These are phyloP conservation scores for Microcebus griseorufus DNA, from an alignment of 2,113 vertebrate species.

Conservation along the genomic window DNA sequence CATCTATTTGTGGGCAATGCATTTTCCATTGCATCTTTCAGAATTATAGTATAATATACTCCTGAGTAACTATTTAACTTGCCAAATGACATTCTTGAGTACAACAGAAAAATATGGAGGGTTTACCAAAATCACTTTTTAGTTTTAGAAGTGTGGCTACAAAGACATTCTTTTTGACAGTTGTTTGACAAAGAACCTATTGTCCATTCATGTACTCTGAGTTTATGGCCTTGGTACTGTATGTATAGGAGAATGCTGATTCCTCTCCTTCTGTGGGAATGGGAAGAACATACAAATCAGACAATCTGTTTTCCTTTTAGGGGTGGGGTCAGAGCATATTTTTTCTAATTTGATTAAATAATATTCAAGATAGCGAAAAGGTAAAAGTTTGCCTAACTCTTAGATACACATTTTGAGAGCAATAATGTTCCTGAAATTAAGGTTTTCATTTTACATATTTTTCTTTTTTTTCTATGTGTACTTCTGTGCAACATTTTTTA, in stretches of 20 bases:
- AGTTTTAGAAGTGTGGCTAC: neutral
- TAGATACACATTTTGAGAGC: neutral
- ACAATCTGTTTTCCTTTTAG: neutral
- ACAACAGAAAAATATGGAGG: neutral
- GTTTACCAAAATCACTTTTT: neutral
- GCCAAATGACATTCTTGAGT: neutral
- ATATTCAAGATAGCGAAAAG: neutral
- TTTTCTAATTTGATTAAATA: neutral
- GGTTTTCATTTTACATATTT: neutral
- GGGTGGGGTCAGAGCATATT: neutral
- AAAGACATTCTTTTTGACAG: neutral
- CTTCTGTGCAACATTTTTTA: conserved; percentile 44
- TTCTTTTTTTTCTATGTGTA: neutral
- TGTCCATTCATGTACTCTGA: neutral
- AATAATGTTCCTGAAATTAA: neutral
- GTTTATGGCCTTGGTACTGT: neutral
- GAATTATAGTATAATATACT: neutral
- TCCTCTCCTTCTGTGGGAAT: neutral
- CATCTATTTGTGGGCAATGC: neutral
- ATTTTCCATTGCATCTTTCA: neutral
- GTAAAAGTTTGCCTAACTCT: neutral
- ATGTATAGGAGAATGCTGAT: neutral
- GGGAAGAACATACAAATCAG: neutral
- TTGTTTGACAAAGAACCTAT: neutral
- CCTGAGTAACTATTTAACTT: neutral